Conservation (phyloP, 1,140 invertebrate species). For the Pinna nobilis region DNA sequence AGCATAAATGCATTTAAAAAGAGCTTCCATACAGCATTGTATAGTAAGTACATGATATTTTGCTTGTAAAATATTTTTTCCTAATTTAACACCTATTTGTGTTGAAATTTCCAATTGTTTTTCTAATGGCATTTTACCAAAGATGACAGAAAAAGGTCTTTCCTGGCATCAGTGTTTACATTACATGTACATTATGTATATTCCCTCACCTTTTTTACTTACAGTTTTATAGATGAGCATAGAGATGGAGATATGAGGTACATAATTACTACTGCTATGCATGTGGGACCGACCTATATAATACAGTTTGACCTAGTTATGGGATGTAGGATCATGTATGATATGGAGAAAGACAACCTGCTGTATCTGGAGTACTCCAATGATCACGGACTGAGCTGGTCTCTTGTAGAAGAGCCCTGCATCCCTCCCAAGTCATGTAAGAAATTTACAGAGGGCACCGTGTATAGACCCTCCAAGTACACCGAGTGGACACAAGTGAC, state of each 20-base stretch:
- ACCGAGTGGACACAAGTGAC: conserved; percentile 74
- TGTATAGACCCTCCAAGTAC: conserved; percentile 74
- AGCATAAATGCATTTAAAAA: too few relatives aligned
- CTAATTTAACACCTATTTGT: too few relatives aligned
- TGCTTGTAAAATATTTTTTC: too few relatives aligned
- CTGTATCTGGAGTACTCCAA: conserved; percentile 75
- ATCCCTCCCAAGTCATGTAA: conserved; percentile 71
- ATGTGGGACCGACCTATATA: conserved; percentile 75
- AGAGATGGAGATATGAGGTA: conserved; percentile 58
- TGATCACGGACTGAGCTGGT: conserved; percentile 76
- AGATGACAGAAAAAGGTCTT: too few relatives aligned
- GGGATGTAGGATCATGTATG: conserved; percentile 70
- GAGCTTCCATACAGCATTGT: too few relatives aligned
- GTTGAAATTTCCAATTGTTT: too few relatives aligned
- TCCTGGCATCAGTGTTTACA: too few relatives aligned
- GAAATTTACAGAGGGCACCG: conserved; percentile 70
- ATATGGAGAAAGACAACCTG: conserved; percentile 60
- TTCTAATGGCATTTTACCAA: too few relatives aligned
- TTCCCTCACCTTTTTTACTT: too few relatives aligned
- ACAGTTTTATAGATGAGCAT: conserved; percentile 62
- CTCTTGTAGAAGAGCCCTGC: conserved; percentile 69
- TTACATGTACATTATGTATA: not conserved
- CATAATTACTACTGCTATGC: conserved; percentile 72
- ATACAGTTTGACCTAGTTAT: conserved; percentile 76
- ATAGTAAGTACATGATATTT: too few relatives aligned